Evolutionary conservation across 2,113 vertebrate genomes (phyloP).

Genomic region (Acinonyx jubatus): DNA sequence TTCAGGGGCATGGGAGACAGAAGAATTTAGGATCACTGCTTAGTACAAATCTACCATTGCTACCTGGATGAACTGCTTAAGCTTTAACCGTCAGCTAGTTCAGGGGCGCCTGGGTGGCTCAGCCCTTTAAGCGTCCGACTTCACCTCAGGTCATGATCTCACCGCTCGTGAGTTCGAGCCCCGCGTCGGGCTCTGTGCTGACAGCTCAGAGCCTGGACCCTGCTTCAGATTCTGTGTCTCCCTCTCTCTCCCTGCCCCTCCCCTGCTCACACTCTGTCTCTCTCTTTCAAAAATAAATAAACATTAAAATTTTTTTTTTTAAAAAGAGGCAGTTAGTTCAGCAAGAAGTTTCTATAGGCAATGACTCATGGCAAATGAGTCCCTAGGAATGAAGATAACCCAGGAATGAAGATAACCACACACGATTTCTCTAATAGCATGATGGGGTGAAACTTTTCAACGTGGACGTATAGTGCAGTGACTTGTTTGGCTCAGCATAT

Average conservation of each 20-base stretch:
- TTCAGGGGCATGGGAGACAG: background rate
- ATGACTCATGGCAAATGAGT: background rate
- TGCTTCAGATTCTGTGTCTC: too few species aligned
- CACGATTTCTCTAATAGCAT: background rate
- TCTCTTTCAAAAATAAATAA: too few species aligned
- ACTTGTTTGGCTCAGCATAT: background rate
- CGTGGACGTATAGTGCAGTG: too few species aligned
- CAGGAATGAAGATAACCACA: background rate
- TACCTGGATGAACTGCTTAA: background rate
- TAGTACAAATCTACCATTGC: background rate
- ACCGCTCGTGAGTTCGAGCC: too few species aligned
- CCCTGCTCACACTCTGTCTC: too few species aligned
- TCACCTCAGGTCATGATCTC: too few species aligned
- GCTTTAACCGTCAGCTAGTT: background rate
- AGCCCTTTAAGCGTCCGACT: too few species aligned
- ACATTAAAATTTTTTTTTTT: too few species aligned
- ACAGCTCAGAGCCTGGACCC: too few species aligned
- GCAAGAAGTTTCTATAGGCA: background rate
- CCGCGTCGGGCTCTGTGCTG: too few species aligned
- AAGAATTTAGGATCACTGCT: background rate
- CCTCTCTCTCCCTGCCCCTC: too few species aligned
- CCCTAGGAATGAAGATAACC: background rate
- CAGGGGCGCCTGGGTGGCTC: too few species aligned
- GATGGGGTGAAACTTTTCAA: background rate
- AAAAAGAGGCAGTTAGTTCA: background rate